Percentiles rank a stretch among this genome's conserved stretches.
Conservation (phyloP, 1,140 invertebrate genomes). For the Drosophila lacteicornis region DNA sequence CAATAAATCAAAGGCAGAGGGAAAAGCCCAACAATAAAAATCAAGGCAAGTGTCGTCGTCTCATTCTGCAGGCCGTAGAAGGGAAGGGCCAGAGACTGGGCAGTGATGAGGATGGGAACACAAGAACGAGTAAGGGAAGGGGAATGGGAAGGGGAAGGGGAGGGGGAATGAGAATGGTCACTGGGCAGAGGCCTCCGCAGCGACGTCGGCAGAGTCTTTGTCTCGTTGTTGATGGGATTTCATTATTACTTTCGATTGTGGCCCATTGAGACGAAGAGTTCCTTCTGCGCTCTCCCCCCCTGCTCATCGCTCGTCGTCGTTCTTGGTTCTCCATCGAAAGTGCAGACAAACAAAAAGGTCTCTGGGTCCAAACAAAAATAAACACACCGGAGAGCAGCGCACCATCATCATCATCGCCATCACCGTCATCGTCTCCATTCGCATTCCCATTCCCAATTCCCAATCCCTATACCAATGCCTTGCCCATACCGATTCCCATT, state of each 20-base stretch:
- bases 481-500: not conserved
- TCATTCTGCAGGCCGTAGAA: slow-evolving; percentile 33
- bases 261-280: slow-evolving; percentile 61
- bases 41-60: slow-evolving; percentile 78
- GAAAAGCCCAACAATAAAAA: slow-evolving; percentile 82
- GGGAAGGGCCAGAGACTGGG: slow-evolving; percentile 25
- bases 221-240: slow-evolving; percentile 75
- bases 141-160: slow-evolving; percentile 20
- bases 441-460: slow-evolving; percentile 20
- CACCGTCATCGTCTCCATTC: slow-evolving; percentile 14
- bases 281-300: slow-evolving; percentile 16
- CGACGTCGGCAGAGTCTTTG: slow-evolving; percentile 33
- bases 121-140: slow-evolving; percentile 26
- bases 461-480: slow-evolving; percentile 3
- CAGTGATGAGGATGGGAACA: slow-evolving; percentile 14
- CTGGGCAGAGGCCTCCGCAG: slow-evolving; percentile 22
- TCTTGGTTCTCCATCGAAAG: slow-evolving; percentile 29
- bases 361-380: slow-evolving; percentile 72
- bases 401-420: slow-evolving; percentile 33
- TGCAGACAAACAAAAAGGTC: slow-evolving; percentile 59
- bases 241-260: slow-evolving; percentile 83
- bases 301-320: not conserved
- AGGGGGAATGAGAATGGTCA: slow-evolving; percentile 42
- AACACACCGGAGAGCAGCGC: slow-evolving; percentile 54
- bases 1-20: slow-evolving; percentile 74